These are phyloP conservation scores for Dexiosoma caninum DNA, from an alignment of 2,888 invertebrate species.

Conservation along the genomic window DNA sequence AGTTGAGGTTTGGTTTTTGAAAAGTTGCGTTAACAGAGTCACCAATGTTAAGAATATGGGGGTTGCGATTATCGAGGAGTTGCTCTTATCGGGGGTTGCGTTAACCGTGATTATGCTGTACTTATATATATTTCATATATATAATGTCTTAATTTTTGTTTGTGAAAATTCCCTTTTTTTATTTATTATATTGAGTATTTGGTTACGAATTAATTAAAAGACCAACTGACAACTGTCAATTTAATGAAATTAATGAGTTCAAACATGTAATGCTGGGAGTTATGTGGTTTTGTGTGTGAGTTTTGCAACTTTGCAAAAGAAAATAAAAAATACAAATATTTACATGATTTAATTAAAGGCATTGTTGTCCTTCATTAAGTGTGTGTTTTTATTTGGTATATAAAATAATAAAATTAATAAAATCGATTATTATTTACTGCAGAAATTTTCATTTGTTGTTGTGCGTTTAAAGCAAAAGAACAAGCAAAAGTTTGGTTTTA, in stretches of 20 bases:
- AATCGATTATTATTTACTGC: too few relatives aligned
- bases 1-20: too few relatives aligned
- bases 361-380: neutral
- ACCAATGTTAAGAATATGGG: too few relatives aligned
- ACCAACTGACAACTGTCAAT: constrained; percentile 46
- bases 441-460: too few relatives aligned
- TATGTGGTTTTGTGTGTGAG: neutral
- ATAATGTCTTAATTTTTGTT: neutral
- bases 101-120: too few relatives aligned
- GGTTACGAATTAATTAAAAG: constrained; percentile 37
- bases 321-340: neutral
- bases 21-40: too few relatives aligned
- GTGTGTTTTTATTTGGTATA: neutral
- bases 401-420: neutral
- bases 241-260: constrained; percentile 41
- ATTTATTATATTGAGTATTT: constrained; percentile 7
- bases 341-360: neutral
- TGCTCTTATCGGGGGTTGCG: too few relatives aligned
- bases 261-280: neutral
- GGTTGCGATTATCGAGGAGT: too few relatives aligned
- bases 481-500: too few relatives aligned
- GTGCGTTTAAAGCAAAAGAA: too few relatives aligned
- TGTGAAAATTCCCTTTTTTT: neutral
- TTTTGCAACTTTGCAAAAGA: too few relatives aligned
- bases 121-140: too few relatives aligned